Base-by-base conservation (phyloP, 2,888 invertebrate species). In the Eristalis pertinax region DNA sequence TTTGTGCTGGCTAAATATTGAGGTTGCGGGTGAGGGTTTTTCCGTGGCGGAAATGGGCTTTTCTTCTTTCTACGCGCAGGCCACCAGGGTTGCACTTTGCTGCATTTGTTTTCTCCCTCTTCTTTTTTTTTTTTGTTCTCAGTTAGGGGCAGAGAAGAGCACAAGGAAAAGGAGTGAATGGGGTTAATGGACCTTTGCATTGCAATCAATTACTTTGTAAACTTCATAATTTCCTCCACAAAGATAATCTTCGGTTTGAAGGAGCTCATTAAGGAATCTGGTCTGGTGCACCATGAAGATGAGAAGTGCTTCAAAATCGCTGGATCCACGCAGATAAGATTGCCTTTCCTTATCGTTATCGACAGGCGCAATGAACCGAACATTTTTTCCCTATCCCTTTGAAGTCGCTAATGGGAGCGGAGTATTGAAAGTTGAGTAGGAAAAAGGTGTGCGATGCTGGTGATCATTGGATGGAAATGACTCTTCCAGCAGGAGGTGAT, bases 201-300 rank as follows among this genome's bases (percentile, higher is more conserved):
- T 83, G 86, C 79, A 84, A 87, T 87, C 84, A 87, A 87, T 87
- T 87, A 87, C 87, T 87, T 84, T 87, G 87, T 79, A 84, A 87
- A 87, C 56, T 84, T 32, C 56, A 75, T 79, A 87, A 73, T 87
- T 87, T 84, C 50, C 72, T 73, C 79, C 74, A 65, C 84, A 76
- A 76, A 84, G 87, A 87, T 87, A 79, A 87, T 87, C 84, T 68
- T 68, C 72, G 72, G 79, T 13, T 38, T 38, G 38, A 38, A 38
- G 38, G 38, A 38, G 38, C 87, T 87, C 84, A 87, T 87, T 87
- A 87, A 60, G 83, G 84, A 70, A 64, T 75, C 83, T n/a, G n/a
- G 84, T 87, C 78, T 87, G 72, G 64, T 60, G 67, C 65, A 78
- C 83, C 75, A 70, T 69, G 83, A 78, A 83, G 86, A 19, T 56